A percentile compares a stretch with the other conserved stretches of the same genome.
Evolutionary conservation across 1,140 invertebrate genomes (phyloP).

Genomic region (Linepithema humile): DNA sequence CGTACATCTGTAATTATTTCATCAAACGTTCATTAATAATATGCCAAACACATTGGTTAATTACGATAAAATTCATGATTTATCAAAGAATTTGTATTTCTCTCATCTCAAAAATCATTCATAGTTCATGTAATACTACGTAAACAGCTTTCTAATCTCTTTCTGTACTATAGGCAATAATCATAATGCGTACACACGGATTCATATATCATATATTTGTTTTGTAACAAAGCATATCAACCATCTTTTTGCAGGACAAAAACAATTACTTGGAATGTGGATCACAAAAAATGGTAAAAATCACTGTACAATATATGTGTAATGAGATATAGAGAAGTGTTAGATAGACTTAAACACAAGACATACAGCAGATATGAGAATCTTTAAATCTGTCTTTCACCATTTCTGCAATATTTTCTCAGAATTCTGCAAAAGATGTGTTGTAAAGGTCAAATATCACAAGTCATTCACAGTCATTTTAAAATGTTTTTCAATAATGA

Average conservation of each 20-base stretch:
- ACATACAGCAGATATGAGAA: conserved; percentile 1
- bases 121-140: background rate
- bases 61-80: background rate
- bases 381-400: conserved; percentile 21
- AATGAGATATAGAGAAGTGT: conserved; percentile 38
- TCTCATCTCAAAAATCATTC: background rate
- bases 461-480: conserved; percentile 35
- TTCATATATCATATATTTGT: conserved; percentile 69
- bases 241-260: conserved; percentile 91
- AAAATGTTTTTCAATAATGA: background rate
- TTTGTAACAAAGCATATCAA: conserved; percentile 70
- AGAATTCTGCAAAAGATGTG: conserved; percentile 56
- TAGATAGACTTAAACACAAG: conserved; percentile 26
- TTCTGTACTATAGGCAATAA: conserved; percentile 32
- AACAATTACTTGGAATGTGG: conserved; percentile 92
- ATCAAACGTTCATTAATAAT: background rate
- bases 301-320: conserved; percentile 56
- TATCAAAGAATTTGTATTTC: background rate
- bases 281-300: conserved; percentile 91
- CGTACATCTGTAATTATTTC: background rate
- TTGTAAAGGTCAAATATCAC: conserved; percentile 23
- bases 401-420: conserved; percentile 29
- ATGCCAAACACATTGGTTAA: too few relatives aligned
- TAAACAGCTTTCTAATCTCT: conserved; percentile 16
- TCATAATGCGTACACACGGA: conserved; percentile 14